These are phyloP conservation scores for Parnassius glacialis DNA, from an alignment of 2,888 invertebrate genomes.

Conservation along the genomic window DNA sequence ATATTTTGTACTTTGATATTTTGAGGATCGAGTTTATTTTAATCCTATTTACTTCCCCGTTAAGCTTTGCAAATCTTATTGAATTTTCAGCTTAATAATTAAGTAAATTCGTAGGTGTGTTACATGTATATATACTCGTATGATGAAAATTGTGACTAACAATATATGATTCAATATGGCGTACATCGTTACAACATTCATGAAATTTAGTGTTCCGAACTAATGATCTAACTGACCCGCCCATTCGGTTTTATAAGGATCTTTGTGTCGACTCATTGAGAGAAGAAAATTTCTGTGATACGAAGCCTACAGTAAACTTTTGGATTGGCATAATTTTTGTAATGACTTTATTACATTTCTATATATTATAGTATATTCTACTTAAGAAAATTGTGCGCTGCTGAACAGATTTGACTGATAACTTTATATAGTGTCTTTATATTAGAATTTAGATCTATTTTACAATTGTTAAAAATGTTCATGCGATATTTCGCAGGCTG, in stretches of 20 bases:
- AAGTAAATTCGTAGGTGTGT: slow-evolving; percentile 35
- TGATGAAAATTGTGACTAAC: slow-evolving; percentile 33
- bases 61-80: slow-evolving; percentile 52
- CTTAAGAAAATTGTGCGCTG: too few species aligned
- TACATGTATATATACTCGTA: slow-evolving; percentile 36
- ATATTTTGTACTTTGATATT: slow-evolving; percentile 27
- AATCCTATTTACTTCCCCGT: slow-evolving; percentile 38
- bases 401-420: too few species aligned
- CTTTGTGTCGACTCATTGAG: too few species aligned
- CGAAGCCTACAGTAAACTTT: too few species aligned
- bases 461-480: slow-evolving; percentile 9
- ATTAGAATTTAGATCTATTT: too few species aligned
- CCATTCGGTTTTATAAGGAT: too few species aligned
- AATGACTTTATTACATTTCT: background rate
- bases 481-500: slow-evolving; percentile 69
- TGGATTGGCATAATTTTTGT: background rate
- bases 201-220: slow-evolving; percentile 2
- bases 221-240: slow-evolving; percentile 10
- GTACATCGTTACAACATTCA: slow-evolving; percentile 2
- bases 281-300: too few species aligned
- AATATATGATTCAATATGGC: slow-evolving; percentile 7
- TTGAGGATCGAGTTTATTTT: slow-evolving; percentile 39
- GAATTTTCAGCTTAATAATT: slow-evolving; percentile 34
- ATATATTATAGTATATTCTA: too few species aligned
- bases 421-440: too few species aligned